These are phyloP conservation scores for Mesorhabditis belari DNA, from an alignment of 2,888 invertebrate genomes.

Conservation along the genomic window DNA sequence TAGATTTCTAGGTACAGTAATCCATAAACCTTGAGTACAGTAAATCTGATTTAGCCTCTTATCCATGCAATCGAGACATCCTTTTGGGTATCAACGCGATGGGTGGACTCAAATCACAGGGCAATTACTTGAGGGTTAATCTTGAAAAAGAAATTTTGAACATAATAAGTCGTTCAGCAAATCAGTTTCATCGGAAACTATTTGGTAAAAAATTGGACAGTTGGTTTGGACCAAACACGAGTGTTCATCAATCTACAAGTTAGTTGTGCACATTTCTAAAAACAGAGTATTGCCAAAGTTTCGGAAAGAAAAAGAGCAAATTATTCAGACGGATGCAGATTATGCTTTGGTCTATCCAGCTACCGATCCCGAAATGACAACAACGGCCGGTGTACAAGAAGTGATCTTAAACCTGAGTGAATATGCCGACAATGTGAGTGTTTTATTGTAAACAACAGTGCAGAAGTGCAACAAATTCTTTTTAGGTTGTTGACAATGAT, in stretches of 20 bases:
- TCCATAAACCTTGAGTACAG: background rate
- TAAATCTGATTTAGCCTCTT: conserved; percentile 13
- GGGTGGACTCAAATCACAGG: conserved; percentile 21
- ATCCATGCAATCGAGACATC: conserved; percentile 36
- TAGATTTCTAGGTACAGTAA: background rate
- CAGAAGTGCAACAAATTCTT: no score
- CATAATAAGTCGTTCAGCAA: conserved; percentile 7
- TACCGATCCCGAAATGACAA: background rate
- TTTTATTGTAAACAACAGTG: no score
- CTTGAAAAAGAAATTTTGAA: background rate
- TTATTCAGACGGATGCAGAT: conserved; percentile 7
- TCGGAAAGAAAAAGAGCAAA: background rate
- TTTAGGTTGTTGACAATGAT: background rate
- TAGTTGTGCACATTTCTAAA: background rate
- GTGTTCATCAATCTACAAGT: conserved; percentile 33
- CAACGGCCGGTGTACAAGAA: background rate
- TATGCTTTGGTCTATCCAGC: conserved; percentile 14
- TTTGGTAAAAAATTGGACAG: conserved; percentile 27
- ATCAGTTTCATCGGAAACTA: conserved; percentile 28
- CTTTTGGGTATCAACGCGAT: conserved; percentile 28
- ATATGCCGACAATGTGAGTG: background rate
- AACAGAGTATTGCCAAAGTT: background rate
- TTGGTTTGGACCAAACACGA: conserved; percentile 22
- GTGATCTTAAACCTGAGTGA: background rate
- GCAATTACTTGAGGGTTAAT: conserved; percentile 21